Base-by-base conservation (phyloP, 2,888 invertebrate species). In the Orthonychiurus folsomi region DNA sequence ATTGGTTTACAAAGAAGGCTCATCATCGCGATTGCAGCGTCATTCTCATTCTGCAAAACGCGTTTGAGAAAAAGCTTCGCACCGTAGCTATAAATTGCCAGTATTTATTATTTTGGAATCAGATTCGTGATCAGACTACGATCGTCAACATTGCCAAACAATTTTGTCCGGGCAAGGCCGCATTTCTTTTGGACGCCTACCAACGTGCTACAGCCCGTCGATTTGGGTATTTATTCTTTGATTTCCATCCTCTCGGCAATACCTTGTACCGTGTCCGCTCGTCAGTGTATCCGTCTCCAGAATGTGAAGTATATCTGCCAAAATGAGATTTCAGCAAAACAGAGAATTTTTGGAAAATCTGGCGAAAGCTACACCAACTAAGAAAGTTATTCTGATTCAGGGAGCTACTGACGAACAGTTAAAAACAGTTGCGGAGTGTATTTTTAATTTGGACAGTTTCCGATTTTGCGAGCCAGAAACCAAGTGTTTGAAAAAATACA, bases 221-320 rank as follows among this genome's bases (percentile, higher is more conserved):
- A 24, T 58, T 20, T n/a, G 48, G 23, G 1, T 58, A 58, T 24
- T 50, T 58, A 24, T 18, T 58, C 12, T 48, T 58, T 23, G 58
- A 58, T 24, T 23, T 58, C 12, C 37, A 37, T n/a, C 58, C 37
- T 12, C 12, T 15, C 5, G 9, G 15, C 9, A 37, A 37, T 37
- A 5, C 37, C 5, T 9, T 9, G 5, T 37, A 37, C 15, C 5
- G 37, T 9, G 37, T 37, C 5, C 5, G 37, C 5, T 9, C 5
- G 5, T 5, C 5, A 15, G 37, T 37, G 5, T 37, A 9, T 37
- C 37, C 37, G 15, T 9, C 37, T 9, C 5, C 5, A 15, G 37
- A 37, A 9, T 9, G 9, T 9, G 37, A 37, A 37, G 15, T 37
- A 37, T 37, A 37, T 37, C 9, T 37, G 15, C 37, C 15, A 37